phyloP scores from a whole-genome alignment of 1,140 invertebrate genomes.

The Drosophila equinoxialis region DNA sequence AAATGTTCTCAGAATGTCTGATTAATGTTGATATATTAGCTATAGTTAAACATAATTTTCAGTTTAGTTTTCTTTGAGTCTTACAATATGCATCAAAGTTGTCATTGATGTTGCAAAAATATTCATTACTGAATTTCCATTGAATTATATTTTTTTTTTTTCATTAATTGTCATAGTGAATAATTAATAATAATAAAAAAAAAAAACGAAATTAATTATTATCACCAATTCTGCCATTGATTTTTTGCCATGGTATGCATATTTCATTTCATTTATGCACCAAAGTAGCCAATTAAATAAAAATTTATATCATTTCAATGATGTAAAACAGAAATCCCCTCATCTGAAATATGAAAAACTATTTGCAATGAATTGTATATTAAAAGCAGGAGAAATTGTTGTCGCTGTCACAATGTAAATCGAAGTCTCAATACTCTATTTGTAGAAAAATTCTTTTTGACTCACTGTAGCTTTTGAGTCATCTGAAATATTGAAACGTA shows the following conservation, averaged over 20 bases:
- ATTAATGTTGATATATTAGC: too few species aligned
- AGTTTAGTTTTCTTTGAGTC: too few species aligned
- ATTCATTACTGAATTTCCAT: neutral
- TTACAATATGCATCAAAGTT: too few species aligned
- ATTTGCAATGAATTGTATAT: conserved; percentile 11
- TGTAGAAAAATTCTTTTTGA: too few species aligned
- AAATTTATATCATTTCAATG: conserved; percentile 7
- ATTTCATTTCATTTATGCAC: neutral
- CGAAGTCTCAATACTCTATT: neutral
- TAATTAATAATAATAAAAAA: neutral
- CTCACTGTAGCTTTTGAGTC: too few species aligned
- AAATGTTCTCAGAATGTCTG: too few species aligned
- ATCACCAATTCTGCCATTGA: neutral
- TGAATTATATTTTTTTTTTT: neutral
- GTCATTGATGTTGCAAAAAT: neutral
- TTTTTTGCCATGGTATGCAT: neutral
- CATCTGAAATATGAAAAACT: neutral
- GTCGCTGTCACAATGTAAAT: too few species aligned
- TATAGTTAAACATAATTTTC: too few species aligned
- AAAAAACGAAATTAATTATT: neutral
- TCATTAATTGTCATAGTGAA: neutral
- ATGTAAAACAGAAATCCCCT: neutral
- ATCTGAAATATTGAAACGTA: too few species aligned
- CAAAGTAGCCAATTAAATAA: conserved; percentile 3
- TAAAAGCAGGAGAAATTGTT: neutral